These are phyloP conservation scores for Pseudopodoces humilis DNA, from an alignment of 2,113 vertebrate species.

Conservation along the genomic window DNA sequence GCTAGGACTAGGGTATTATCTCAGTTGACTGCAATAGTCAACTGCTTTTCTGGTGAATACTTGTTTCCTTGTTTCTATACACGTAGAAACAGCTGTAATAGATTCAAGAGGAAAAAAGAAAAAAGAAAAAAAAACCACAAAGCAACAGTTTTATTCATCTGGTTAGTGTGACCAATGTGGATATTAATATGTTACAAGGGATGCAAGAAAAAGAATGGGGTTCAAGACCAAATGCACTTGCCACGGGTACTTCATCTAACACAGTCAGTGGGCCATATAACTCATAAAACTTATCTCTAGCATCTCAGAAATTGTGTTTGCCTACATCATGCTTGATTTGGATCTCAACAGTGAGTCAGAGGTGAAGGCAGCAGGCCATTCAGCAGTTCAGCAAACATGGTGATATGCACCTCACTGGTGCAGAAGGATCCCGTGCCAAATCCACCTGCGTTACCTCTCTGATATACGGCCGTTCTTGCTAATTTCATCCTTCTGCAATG, in stretches of 20 bases:
- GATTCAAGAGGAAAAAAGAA: neutral
- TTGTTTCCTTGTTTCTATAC: neutral
- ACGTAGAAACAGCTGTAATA: neutral
- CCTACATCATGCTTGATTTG: neutral
- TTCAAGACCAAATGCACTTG: neutral
- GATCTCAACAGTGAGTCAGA: neutral
- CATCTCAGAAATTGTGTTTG: neutral
- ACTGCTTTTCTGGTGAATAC: neutral
- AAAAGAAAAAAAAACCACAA: too few species aligned
- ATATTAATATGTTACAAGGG: neutral
- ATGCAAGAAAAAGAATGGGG: neutral
- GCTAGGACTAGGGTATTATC: neutral
- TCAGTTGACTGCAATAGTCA: neutral
- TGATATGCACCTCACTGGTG: neutral
- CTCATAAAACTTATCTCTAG: neutral
- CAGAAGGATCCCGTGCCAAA: neutral
- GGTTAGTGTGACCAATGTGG: neutral
- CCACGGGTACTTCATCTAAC: neutral
- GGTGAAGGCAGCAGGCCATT: neutral
- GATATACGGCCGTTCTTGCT: rapidly evolving
- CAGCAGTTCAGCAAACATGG: neutral
- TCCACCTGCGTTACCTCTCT: neutral
- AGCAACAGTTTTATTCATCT: neutral
- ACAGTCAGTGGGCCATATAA: neutral
- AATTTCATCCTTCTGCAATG: neutral